These are phyloP conservation scores for Anolis carolinensis DNA, from an alignment of 2,113 vertebrate species.

Conservation along the genomic window DNA sequence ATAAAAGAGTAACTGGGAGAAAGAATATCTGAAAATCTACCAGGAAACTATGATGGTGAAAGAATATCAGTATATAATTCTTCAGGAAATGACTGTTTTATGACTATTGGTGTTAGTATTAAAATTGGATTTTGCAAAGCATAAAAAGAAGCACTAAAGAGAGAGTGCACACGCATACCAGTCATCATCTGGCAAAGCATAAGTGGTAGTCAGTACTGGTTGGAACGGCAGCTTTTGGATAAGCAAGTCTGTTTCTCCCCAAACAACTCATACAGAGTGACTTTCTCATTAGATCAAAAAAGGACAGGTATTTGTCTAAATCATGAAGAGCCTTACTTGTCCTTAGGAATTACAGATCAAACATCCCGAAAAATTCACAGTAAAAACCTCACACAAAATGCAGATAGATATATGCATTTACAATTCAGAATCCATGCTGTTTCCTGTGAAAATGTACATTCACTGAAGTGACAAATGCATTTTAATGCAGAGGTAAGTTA, in stretches of 20 bases:
- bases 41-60: neutral
- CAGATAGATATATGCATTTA: neutral
- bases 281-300: neutral
- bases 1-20: neutral
- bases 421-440: neutral
- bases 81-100: neutral
- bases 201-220: neutral
- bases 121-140: neutral
- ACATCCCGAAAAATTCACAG: neutral
- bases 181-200: neutral
- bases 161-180: too few species aligned
- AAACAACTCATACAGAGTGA: neutral
- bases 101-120: neutral
- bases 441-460: neutral
- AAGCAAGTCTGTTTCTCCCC: neutral
- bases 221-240: neutral
- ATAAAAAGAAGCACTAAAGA: neutral
- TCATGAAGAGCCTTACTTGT: neutral
- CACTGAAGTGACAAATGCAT: neutral
- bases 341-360: neutral
- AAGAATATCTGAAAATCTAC: neutral
- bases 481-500: neutral
- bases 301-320: neutral
- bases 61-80: neutral
- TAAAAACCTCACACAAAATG: neutral